Percentiles rank a stretch among this genome's conserved stretches.
phyloP scores from a whole-genome alignment of 2,888 invertebrate species.

The Chironomus riparius region DNA sequence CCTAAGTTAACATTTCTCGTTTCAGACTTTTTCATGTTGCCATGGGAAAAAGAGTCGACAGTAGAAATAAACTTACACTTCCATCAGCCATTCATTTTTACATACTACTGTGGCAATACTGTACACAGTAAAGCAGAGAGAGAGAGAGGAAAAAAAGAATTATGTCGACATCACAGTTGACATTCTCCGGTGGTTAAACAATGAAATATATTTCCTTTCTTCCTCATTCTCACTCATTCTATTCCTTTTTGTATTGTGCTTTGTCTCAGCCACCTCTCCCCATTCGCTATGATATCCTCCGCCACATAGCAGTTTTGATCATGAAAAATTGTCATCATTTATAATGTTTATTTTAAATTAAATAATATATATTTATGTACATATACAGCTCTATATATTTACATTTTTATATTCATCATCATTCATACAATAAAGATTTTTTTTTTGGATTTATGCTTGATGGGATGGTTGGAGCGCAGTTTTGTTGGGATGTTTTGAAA shows the following conservation, averaged over 20 bases:
- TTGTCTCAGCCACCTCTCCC: no score
- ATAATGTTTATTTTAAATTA: constrained; percentile 9
- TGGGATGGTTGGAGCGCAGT: no score
- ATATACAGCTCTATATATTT: neutral
- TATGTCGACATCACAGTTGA: constrained; percentile 3
- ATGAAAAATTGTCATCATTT: constrained; percentile 6
- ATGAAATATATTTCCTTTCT: neutral
- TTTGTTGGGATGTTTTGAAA: no score
- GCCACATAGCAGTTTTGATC: neutral
- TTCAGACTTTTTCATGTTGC: neutral
- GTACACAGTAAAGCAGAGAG: neutral
- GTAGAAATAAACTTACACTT: neutral
- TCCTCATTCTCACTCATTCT: neutral
- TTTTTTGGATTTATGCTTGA: no score
- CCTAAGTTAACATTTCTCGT: no score
- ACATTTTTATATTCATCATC: neutral
- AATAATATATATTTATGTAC: neutral
- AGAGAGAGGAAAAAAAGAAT: neutral
- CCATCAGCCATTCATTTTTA: neutral
- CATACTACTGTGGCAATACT: neutral
- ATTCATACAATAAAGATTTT: neutral
- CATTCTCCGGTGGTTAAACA: constrained; percentile 12
- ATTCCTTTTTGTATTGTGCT: no score
- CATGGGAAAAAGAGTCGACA: neutral
- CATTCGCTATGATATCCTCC: neutral